A percentile compares a stretch with the other conserved stretches of the same genome.
phyloP scores from a whole-genome alignment of 2,888 invertebrate genomes.

The Nezara viridula region DNA sequence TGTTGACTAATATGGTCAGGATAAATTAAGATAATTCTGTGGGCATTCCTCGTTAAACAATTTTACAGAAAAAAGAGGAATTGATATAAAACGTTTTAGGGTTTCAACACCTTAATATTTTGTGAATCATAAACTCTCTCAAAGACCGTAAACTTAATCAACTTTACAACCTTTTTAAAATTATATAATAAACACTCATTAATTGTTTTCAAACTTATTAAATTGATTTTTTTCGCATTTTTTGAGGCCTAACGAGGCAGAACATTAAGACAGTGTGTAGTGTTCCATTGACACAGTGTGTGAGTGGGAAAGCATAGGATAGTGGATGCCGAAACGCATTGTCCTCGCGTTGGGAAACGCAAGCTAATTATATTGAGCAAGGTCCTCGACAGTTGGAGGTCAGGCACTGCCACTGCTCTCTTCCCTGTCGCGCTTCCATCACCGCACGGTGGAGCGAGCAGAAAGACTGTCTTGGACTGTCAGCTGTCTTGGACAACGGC shows the following conservation, averaged over 20 bases:
- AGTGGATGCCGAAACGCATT: slow-evolving; percentile 23
- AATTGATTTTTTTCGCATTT: too few relatives aligned
- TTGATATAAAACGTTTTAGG: too few relatives aligned
- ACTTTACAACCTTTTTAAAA: too few relatives aligned
- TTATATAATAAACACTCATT: too few relatives aligned
- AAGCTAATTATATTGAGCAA: slow-evolving; percentile 15
- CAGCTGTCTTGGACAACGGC: too few relatives aligned
- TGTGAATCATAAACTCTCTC: too few relatives aligned
- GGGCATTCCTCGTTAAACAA: neutral
- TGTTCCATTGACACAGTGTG: neutral
- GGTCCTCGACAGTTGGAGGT: neutral
- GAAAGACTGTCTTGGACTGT: too few relatives aligned
- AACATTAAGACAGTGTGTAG: neutral
- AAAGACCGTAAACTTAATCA: too few relatives aligned
- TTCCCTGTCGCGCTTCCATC: neutral
- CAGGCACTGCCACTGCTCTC: neutral
- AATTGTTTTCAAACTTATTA: too few relatives aligned
- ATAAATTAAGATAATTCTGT: neutral
- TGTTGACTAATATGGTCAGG: neutral
- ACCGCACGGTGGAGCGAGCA: too few relatives aligned
- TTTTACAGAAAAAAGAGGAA: neutral
- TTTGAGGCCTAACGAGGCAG: neutral
- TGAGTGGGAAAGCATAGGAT: neutral
- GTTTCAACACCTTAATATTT: too few relatives aligned
- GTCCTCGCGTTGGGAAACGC: slow-evolving; percentile 12